Evolutionary conservation across 2,888 invertebrate species (phyloP).

Genomic region (Laothoe populi): DNA sequence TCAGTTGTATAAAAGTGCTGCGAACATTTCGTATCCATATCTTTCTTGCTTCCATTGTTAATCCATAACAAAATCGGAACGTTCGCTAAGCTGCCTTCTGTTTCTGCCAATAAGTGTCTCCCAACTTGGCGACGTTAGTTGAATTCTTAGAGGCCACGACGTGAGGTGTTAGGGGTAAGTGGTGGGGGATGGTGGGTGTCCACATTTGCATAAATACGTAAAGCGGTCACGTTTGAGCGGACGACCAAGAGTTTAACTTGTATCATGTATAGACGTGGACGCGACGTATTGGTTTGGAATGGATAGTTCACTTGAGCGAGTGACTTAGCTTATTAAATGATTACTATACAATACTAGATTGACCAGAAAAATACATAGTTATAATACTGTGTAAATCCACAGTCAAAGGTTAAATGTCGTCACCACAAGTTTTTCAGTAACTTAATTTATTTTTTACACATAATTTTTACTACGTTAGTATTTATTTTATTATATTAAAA

Average conservation of each 20-base stretch:
- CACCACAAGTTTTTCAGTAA: too few relatives aligned
- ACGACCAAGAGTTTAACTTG: slow-evolving; percentile 69
- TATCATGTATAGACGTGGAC: slow-evolving; percentile 54
- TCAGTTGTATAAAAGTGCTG: too few relatives aligned
- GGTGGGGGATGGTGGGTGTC: slow-evolving; percentile 41
- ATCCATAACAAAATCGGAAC: slow-evolving; percentile 51
- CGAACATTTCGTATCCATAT: background rate
- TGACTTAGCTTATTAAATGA: slow-evolving; percentile 13
- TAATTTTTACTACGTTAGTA: too few relatives aligned
- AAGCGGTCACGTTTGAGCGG: slow-evolving; percentile 74
- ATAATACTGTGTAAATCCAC: too few relatives aligned
- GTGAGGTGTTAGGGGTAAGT: slow-evolving; percentile 30
- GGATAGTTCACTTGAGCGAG: slow-evolving; percentile 40
- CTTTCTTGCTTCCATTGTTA: slow-evolving; percentile 48
- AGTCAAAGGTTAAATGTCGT: too few relatives aligned
- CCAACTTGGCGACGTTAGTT: slow-evolving; percentile 59
- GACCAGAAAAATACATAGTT: too few relatives aligned
- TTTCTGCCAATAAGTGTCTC: slow-evolving; percentile 60
- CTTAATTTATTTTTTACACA: too few relatives aligned
- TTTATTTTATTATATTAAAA: too few relatives aligned
- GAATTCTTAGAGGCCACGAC: slow-evolving; percentile 62
- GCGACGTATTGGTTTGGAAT: slow-evolving; percentile 39
- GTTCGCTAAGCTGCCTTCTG: slow-evolving; percentile 56
- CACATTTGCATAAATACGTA: slow-evolving; percentile 80
- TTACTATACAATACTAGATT: too few relatives aligned